A percentile compares a stretch with the other conserved stretches of the same genome.
Conservation (phyloP, 64 coral and sea anemone genomes). For the Acropora yongei region DNA sequence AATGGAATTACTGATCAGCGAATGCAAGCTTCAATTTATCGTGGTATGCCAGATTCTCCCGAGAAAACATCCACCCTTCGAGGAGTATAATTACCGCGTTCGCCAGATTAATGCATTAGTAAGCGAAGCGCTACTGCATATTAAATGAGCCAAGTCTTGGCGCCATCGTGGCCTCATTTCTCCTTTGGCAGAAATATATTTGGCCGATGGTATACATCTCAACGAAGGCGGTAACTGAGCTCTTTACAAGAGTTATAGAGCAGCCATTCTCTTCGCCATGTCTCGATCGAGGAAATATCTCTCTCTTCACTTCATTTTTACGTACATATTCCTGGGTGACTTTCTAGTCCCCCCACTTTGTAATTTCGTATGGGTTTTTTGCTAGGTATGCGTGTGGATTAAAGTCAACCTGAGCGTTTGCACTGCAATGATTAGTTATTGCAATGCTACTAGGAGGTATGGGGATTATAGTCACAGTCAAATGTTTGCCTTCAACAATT, state of each 20-base stretch:
- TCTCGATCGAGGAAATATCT: background rate
- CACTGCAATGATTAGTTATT: background rate
- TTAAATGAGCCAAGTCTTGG: background rate
- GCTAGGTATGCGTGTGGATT: background rate
- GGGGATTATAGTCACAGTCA: background rate
- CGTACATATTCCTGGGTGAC: background rate
- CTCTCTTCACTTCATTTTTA: background rate
- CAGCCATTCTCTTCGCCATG: background rate
- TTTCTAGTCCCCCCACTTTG: background rate
- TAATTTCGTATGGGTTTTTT: background rate
- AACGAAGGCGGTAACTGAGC: constrained; percentile 25
- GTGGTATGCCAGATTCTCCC: background rate
- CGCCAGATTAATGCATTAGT: background rate
- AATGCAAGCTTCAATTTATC: background rate
- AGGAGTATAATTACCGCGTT: background rate
- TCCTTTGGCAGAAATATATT: constrained; percentile 5
- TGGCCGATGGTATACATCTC: constrained; percentile 19
- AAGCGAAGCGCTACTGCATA: background rate
- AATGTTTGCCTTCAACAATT: background rate
- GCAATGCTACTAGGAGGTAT: background rate
- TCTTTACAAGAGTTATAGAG: constrained; percentile 46
- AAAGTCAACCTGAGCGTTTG: background rate
- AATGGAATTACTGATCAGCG: background rate
- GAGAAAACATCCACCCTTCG: background rate
- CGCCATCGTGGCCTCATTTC: constrained; percentile 18